Evolutionary conservation across 2,113 vertebrate species (phyloP).

Genomic region (Poicephalus gulielmi): DNA sequence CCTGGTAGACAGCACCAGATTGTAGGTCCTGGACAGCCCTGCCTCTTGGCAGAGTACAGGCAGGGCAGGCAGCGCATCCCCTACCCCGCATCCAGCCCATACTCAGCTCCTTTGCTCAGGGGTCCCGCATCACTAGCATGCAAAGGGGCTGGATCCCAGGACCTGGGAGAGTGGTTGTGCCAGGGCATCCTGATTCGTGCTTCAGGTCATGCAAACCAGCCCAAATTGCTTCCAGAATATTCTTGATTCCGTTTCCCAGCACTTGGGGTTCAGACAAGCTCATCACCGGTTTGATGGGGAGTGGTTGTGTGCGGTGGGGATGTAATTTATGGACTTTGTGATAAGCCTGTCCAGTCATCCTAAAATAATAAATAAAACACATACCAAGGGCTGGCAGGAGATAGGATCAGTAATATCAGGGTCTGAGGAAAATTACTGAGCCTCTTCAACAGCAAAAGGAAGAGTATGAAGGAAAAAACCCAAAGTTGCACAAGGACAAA

Average conservation of each 20-base stretch:
- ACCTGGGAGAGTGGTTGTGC: neutral
- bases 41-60: neutral
- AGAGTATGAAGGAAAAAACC: neutral
- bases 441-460: neutral
- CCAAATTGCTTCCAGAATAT: neutral
- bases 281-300: neutral
- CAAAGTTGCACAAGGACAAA: neutral
- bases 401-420: slow-evolving; percentile 41
- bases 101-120: neutral
- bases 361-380: slow-evolving; percentile 48
- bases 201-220: accelerated
- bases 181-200: accelerated
- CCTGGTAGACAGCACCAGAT: neutral
- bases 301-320: neutral
- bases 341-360: slow-evolving; percentile 42
- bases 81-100: accelerated
- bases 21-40: neutral
- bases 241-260: neutral
- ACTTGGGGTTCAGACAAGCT: neutral
- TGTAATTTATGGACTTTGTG: slow-evolving; percentile 18
- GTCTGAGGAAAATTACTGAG: neutral
- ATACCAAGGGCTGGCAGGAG: neutral
- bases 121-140: accelerated
- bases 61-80: neutral
- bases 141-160: accelerated